Percentiles rank a stretch among this genome's conserved stretches.
phyloP scores from a whole-genome alignment of 2,797 vertebrate genomes.

The Moxostoma hubbsi region DNA sequence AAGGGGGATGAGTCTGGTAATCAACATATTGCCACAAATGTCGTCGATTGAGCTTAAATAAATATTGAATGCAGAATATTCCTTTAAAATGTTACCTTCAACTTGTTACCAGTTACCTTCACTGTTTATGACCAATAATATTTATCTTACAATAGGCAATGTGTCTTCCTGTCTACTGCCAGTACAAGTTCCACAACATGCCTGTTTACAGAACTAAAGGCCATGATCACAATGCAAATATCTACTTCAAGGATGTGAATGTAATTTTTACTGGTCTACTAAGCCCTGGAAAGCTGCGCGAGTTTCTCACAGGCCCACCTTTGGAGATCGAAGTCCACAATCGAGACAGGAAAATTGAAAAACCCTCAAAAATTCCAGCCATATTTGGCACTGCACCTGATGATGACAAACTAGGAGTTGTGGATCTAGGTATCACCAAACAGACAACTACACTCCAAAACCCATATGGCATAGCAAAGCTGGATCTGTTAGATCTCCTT shows the following conservation, averaged over 20 bases:
- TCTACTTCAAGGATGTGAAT: conserved; percentile 82
- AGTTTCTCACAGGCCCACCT: conserved; percentile 79
- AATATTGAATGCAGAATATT: no score
- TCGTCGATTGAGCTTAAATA: no score
- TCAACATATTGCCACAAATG: no score
- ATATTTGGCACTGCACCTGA: conserved; percentile 67
- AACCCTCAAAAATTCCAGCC: conserved; percentile 39
- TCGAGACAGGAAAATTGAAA: conserved; percentile 74
- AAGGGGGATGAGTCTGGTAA: no score
- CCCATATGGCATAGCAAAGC: conserved; percentile 74
- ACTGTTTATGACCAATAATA: neutral
- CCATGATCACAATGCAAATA: conserved; percentile 68
- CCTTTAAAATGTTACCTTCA: neutral
- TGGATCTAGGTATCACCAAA: conserved; percentile 50
- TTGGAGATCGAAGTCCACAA: conserved; percentile 87
- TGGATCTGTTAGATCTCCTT: conserved; percentile 80
- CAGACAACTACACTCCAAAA: conserved; percentile 57
- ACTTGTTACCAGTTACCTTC: no score
- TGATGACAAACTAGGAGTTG: conserved; percentile 60
- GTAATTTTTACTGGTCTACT: conserved; percentile 81
- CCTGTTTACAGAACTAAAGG: conserved; percentile 74
- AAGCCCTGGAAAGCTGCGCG: conserved; percentile 69
- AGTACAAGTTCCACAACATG: conserved; percentile 77
- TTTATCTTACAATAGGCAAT: conserved; percentile 67
- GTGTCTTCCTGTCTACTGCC: conserved; percentile 84